A percentile compares a stretch with the other conserved stretches of the same genome.
These are phyloP conservation scores for Neogobius melanostomus DNA, from an alignment of 2,113 vertebrate genomes.

Conservation along the genomic window DNA sequence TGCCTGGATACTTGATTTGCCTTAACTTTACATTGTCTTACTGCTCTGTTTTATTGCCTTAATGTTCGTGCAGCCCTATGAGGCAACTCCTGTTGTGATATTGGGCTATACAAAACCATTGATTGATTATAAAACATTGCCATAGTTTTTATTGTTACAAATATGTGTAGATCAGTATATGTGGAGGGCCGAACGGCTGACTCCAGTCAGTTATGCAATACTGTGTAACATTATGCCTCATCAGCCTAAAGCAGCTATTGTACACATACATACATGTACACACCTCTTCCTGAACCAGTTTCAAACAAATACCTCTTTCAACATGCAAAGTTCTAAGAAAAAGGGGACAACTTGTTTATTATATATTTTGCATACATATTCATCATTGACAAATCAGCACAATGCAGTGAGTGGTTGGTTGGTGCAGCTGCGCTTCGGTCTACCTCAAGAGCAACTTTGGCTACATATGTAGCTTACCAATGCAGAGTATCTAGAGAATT, in stretches of 20 bases:
- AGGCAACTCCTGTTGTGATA: too few relatives aligned
- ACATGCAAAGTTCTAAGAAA: slow-evolving; percentile 8
- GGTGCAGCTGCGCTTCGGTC: not conserved
- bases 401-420: not conserved
- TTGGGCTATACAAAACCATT: too few relatives aligned
- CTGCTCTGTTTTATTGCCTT: too few relatives aligned
- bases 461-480: too few relatives aligned
- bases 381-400: not conserved
- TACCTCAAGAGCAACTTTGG: too few relatives aligned
- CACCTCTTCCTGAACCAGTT: slow-evolving; percentile 14
- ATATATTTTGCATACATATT: not conserved
- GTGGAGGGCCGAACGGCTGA: slow-evolving; percentile 17
- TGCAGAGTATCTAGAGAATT: too few relatives aligned
- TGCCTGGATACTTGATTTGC: too few relatives aligned
- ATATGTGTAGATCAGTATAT: not conserved
- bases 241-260: slow-evolving; percentile 44
- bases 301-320: slow-evolving; percentile 33
- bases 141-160: not conserved
- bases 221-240: slow-evolving; percentile 35
- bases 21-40: too few relatives aligned
- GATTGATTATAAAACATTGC: not conserved
- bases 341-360: not conserved
- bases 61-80: too few relatives aligned
- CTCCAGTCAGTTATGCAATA: slow-evolving; percentile 43
- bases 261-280: not conserved